These are phyloP conservation scores for Lochmaea capreae DNA, from an alignment of 2,888 invertebrate species.

Conservation along the genomic window DNA sequence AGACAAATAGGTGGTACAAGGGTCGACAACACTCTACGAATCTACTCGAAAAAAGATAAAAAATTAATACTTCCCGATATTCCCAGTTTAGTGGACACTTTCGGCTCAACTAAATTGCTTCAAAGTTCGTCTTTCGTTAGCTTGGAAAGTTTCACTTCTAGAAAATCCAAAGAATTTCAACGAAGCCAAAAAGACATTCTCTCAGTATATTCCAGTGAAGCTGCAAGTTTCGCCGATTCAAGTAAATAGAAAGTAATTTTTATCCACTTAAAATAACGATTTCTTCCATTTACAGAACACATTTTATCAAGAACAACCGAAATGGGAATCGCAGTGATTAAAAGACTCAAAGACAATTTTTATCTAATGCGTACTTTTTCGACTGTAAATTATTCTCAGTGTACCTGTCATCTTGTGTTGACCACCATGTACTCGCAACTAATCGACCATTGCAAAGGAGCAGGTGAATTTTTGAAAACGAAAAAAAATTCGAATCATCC, in stretches of 20 bases:
- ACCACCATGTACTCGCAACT: constrained; percentile 71
- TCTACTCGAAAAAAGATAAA: constrained; percentile 32
- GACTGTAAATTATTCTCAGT: constrained; percentile 68
- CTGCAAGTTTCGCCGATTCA: constrained; percentile 22
- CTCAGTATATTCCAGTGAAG: constrained; percentile 18
- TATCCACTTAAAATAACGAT: too few species aligned
- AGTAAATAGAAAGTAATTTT: constrained; percentile 17
- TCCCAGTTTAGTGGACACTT: constrained; percentile 26
- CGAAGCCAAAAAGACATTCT: constrained; percentile 13
- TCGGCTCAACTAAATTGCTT: constrained; percentile 26
- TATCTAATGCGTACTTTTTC: constrained; percentile 65
- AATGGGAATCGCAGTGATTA: constrained; percentile 47
- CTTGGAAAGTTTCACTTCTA: constrained; percentile 24
- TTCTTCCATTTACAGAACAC: constrained; percentile 15
- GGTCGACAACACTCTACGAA: constrained; percentile 54
- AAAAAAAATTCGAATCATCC: not conserved
- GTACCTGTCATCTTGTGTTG: constrained; percentile 72
- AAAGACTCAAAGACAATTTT: constrained; percentile 55
- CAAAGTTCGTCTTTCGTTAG: constrained; percentile 31
- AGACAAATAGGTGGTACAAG: constrained; percentile 64
- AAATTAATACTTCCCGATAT: constrained; percentile 38
- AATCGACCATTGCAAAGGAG: constrained; percentile 72
- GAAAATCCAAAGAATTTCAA: constrained; percentile 28
- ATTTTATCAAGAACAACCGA: constrained; percentile 20
- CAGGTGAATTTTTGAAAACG: constrained; percentile 63